phyloP scores from a whole-genome alignment of 2,888 invertebrate genomes.

The Acleris laterana region DNA sequence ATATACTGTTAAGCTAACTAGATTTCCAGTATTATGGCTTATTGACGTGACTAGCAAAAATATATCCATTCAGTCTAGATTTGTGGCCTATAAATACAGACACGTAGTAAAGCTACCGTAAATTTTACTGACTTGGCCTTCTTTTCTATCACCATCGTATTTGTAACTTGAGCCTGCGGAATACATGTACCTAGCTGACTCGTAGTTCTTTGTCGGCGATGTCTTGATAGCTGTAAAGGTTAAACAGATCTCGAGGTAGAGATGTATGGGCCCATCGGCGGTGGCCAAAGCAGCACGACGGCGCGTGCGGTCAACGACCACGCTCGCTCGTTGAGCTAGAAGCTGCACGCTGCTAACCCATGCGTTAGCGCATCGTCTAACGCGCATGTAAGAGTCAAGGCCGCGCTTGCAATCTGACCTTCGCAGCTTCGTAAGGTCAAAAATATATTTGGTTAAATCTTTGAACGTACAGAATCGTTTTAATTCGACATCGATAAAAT shows the following conservation, averaged over 20 bases:
- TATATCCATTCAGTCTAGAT: conserved; percentile 24
- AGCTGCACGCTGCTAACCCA: conserved; percentile 13
- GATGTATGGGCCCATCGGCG: conserved; percentile 40
- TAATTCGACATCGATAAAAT: no score
- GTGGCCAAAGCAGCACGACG: conserved; percentile 47
- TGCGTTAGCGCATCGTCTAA: conserved; percentile 40
- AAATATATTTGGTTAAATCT: no score
- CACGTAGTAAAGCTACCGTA: conserved; percentile 27
- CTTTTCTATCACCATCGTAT: background rate
- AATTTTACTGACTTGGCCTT: conserved; percentile 23
- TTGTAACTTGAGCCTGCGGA: background rate
- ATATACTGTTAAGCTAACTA: conserved; percentile 1
- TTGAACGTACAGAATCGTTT: no score
- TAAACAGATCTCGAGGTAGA: conserved; percentile 2
- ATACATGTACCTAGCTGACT: no score
- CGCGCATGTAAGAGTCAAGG: conserved; percentile 28
- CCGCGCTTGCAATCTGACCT: conserved; percentile 18
- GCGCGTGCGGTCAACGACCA: conserved; percentile 76
- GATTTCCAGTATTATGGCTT: conserved; percentile 23
- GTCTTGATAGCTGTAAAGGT: background rate
- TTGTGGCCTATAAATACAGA: conserved; percentile 22
- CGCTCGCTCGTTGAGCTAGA: background rate
- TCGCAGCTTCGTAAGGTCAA: conserved; percentile 1
- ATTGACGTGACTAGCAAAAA: conserved; percentile 32
- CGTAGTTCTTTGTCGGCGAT: background rate